Evolutionary conservation across 2,888 invertebrate species (phyloP), one percentile per base, ranked within the genome.

Genomic region (Zootermopsis nevadensis): DNA sequence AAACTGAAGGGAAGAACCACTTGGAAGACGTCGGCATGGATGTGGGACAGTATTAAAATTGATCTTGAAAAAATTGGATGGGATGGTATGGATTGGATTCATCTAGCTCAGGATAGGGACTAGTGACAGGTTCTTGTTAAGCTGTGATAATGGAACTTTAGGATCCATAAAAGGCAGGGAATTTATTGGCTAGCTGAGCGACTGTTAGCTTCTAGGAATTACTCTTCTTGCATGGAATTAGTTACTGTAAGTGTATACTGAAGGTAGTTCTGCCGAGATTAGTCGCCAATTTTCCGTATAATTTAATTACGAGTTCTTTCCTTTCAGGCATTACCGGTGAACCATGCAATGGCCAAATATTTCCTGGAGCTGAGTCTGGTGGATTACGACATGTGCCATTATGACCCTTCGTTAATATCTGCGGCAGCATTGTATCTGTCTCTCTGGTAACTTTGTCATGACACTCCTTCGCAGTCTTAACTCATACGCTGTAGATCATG

Each of bases 341-440:
- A 91, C 55, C 93, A 94, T 86, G 93, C 94, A 82, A 91, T 97
- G 89, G 96, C 97, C 24, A 98, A 99, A 90, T 99, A 97, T 89
- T 93, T 99, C 83, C 92, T 98, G 87, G 99, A 99, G 89, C 91
- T 98, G 85, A 92, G 95, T 82, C 90, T 98, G 74, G 89, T 97
- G 12, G 95, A 98, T 84, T 97, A 98, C 88, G 91, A 93, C 24
- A 92, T 97, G 91, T 93, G 94, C 31, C 93, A 94, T 87, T 92
- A 95, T 87, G 91, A 92, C 84, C 98, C 98, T 0, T 99, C 99
- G 0, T 92, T 95, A 86, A 91, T 97, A 83, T 95, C 97, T 69
- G 96, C 96, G 15, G 94, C 95, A 7, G 94, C 97, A 12, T 91
- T 96, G 83, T 96, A 94, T 88, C 91, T 97, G 19, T 93, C 97